Evolutionary conservation across 2,888 invertebrate species (phyloP), one percentile per base, ranked within the genome.

Genomic region (Phoenoteleia sp.): DNA sequence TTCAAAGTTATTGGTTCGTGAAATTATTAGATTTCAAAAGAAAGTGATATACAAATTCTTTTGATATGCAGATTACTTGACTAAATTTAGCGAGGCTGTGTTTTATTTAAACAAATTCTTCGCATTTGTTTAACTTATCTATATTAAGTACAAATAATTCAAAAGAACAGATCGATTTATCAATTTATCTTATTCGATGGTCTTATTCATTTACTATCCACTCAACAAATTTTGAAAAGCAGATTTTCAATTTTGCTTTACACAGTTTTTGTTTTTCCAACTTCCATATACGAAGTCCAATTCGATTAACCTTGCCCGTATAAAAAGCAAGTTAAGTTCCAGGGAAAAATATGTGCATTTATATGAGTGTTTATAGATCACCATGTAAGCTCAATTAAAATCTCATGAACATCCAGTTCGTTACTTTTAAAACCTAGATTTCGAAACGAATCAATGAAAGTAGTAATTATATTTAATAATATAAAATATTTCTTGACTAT

Each of bases 271-370:
- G 23, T 49, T 54, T 49, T 36, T 45, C 9, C 15, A 27, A 17
- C 33, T 42, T n/a, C 36, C 54, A 45, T 62, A 29, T 36, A 56
- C 21, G 21, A 66, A 21, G 21, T 49, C 42, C 45, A 71, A 71
- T 56, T 71, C 45, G 71, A 71, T 71, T 71, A 71, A 71, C 56
- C 56, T 56, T 69, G 69, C 25, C 15, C n/a, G 47, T 33, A 60
- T 64, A 69, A 77, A 77, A 60, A 49, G 69, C 47, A 17, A 67
- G 75, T 49, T 42, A 60, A 60, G 75, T 76, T 76, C 5, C 29
- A 27, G 29, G 15, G 45, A 45, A 79, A 79, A 79, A 79, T 67
- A 80, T 80, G 79, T 80, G 79, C 71, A 80, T 80, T 71, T 71
- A 72, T 54, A 80, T 80, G 79, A 80, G 79, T 64, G 60, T 80